Evolutionary conservation across 2,113 vertebrate species (phyloP), one percentile per base, ranked within the genome.

Genomic region (Prionailurus viverrinus): DNA sequence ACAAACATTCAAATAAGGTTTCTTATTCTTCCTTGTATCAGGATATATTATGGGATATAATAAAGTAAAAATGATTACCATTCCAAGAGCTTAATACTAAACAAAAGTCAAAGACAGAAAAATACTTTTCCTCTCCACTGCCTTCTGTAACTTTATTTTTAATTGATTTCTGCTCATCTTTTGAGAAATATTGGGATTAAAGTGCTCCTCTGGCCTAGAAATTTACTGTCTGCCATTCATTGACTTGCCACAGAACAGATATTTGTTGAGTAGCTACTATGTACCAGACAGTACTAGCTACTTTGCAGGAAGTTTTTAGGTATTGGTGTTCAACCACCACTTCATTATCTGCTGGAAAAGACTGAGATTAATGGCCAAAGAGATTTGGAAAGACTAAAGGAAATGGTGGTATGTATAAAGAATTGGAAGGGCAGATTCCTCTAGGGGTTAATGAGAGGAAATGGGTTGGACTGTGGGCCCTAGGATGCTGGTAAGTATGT

Each of bases 121-220:
- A 81, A 58, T 39, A 18, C 73, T 94, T 86, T 45, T 29, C 5
- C 6, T 92, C 18, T 92, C 29, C 33, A 33, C 7, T 36, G 12
- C 27, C n/a, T 96, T 12, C 45, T 2, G 23, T 73, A 81, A 63
- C 41, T 48, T 94, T 66, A 16, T 58, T 95, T 85, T 93, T 86
- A 18, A 51, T 48, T 82, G 4, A 88, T 84, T 95, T 93, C 51
- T 78, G 14, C 36, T 25, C 36, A 83, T 45, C 51, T 80, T 95
- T 92, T 94, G 76, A 96, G 81, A 96, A 96, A 55, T 25, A 83
- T 8, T 39, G 80, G 48, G 18, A 84, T 65, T 63, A 66, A 93
- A 95, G 31, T 45, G 66, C 4, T 76, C 19, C 13, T 5, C 15
- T 76, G 89, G 53, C 83, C 31, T 87, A 95, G 39, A 83, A 84